Conservation (phyloP, 53 echinoderm and acorn worm genomes). For the Temnopleurus reevesii region DNA sequence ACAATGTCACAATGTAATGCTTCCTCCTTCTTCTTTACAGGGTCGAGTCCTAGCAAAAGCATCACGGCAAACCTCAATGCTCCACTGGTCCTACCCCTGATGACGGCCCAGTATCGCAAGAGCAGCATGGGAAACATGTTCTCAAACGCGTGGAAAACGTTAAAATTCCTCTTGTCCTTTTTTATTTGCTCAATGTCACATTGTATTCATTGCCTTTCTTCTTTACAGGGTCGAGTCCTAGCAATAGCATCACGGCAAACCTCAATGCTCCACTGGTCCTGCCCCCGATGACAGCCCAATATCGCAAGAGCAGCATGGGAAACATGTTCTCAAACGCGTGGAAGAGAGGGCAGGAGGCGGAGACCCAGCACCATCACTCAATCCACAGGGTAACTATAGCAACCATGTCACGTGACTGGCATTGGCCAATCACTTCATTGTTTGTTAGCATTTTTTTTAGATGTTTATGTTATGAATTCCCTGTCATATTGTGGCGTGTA, state of each 20-base stretch:
- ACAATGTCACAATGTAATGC: not conserved
- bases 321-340: constrained; percentile 96
- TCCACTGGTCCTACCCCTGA: constrained; percentile 52
- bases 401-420: constrained; percentile 14
- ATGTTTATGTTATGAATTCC: not conserved
- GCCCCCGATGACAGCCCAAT: constrained; percentile 53
- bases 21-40: not conserved
- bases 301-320: constrained; percentile 76
- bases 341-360: constrained; percentile 88
- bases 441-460: not conserved
- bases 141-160: not conserved
- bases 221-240: constrained; percentile 66
- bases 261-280: constrained; percentile 59
- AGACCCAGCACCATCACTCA: constrained; percentile 21
- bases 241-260: constrained; percentile 66
- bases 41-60: constrained; percentile 73
- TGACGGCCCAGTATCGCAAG: constrained; percentile 64
- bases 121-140: constrained; percentile 26
- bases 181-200: not conserved
- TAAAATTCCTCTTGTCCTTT: too few relatives aligned
- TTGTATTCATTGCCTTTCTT: not conserved
- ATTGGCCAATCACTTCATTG: not conserved
- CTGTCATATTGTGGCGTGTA: not conserved
- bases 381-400: constrained; percentile 49
- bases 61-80: constrained; percentile 62